phyloP scores from a whole-genome alignment of 2,113 vertebrate species.

The Macrotus californicus region DNA sequence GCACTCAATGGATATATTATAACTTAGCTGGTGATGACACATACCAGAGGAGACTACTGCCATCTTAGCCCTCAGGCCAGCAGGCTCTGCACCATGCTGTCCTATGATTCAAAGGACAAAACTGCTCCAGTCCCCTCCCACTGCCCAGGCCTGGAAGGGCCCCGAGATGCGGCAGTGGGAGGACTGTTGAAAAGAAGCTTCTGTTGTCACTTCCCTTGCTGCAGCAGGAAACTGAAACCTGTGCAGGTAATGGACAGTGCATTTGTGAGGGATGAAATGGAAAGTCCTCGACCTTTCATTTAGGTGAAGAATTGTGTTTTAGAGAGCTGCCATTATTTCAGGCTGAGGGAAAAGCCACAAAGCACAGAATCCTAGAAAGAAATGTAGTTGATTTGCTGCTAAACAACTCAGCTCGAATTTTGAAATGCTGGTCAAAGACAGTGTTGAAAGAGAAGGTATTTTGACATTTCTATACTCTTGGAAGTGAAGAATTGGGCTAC shows the following conservation, averaged over 20 bases:
- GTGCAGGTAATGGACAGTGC: neutral
- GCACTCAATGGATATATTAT: slow-evolving; percentile 14
- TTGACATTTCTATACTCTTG: neutral
- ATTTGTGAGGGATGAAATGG: neutral
- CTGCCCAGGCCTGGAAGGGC: neutral
- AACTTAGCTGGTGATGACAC: neutral
- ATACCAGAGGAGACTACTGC: neutral
- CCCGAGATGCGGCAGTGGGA: neutral
- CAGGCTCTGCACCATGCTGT: neutral
- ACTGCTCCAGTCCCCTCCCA: neutral
- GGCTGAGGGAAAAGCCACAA: neutral
- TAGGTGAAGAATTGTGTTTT: neutral
- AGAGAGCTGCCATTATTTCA: slow-evolving; percentile 11
- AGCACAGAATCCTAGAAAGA: neutral
- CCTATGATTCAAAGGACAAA: slow-evolving; percentile 31
- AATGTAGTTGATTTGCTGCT: slow-evolving; percentile 11
- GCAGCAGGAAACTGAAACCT: neutral
- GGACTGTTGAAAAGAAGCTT: slow-evolving; percentile 26
- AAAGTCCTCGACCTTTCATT: neutral
- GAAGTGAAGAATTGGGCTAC: neutral
- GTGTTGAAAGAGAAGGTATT: neutral
- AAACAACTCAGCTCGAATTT: slow-evolving; percentile 10
- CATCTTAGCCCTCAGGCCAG: neutral
- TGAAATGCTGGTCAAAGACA: slow-evolving; percentile 32
- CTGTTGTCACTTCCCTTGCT: neutral